Conservation (phyloP, 2,888 invertebrate genomes). For the Drosophila mulleri region DNA sequence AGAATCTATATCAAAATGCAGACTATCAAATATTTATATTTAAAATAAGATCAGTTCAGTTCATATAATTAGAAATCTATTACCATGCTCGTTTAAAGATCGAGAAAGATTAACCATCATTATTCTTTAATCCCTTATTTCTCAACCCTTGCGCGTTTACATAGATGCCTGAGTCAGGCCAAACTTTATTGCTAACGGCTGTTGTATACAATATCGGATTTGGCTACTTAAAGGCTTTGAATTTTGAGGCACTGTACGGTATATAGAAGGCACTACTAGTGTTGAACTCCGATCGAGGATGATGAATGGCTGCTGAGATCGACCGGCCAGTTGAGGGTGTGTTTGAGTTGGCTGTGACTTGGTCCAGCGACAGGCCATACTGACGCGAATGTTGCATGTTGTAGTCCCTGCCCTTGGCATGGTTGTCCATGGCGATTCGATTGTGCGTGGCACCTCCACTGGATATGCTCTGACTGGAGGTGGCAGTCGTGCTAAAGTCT, state of each 20-base stretch:
- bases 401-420: not conserved
- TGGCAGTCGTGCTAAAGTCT: conserved; percentile 55
- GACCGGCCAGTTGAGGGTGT: conserved; percentile 81
- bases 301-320: conserved; percentile 83
- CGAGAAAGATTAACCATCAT: not conserved
- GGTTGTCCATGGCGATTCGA: conserved; percentile 28
- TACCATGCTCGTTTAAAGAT: too few species aligned
- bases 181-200: conserved; percentile 45
- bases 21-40: too few species aligned
- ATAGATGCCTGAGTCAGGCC: conserved; percentile 10
- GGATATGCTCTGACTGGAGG: conserved; percentile 58
- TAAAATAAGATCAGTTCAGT: too few species aligned
- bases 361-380: conserved; percentile 35
- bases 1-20: too few species aligned
- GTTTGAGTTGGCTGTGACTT: conserved; percentile 61
- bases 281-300: conserved; percentile 70
- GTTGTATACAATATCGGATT: conserved; percentile 47
- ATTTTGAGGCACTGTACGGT: conserved; percentile 84
- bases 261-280: conserved; percentile 80
- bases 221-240: conserved; percentile 82
- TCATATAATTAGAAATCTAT: too few species aligned
- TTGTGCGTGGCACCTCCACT: conserved; percentile 52
- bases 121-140: not conserved
- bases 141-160: not conserved
- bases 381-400: conserved; percentile 32